A percentile compares a stretch with the other conserved stretches of the same genome.
These are phyloP conservation scores for Campylomormyrus numenius DNA, from an alignment of 2,113 vertebrate species.

Conservation along the genomic window DNA sequence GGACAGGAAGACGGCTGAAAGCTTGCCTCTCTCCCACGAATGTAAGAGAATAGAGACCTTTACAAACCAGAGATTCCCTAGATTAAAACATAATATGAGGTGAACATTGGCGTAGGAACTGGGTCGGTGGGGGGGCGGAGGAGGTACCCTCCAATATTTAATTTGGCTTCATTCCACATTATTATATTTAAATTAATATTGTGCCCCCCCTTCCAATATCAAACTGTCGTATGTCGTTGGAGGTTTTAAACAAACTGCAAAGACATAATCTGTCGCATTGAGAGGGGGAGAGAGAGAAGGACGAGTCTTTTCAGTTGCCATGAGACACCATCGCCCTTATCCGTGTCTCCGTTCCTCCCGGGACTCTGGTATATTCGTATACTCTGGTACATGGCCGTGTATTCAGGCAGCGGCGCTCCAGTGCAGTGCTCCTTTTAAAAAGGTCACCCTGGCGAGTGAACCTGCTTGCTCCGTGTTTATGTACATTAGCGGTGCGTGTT, in stretches of 20 bases:
- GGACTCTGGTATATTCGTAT: neutral
- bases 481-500: constrained; percentile 15
- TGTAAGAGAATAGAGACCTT: neutral
- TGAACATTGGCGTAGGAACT: neutral
- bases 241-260: neutral
- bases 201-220: neutral
- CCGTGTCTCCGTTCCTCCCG: neutral
- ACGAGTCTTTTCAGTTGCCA: neutral
- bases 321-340: neutral
- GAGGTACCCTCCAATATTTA: neutral
- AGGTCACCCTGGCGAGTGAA: neutral
- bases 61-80: neutral
- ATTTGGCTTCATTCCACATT: neutral
- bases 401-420: neutral
- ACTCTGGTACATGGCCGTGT: too few relatives aligned
- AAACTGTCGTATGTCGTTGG: neutral
- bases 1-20: neutral
- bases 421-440: neutral
- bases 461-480: constrained; percentile 1
- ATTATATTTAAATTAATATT: neutral
- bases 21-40: neutral
- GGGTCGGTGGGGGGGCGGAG: neutral
- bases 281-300: neutral
- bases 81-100: neutral
- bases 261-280: neutral